Conservation (phyloP, 2,113 vertebrate genomes). For the Stictonetta naevosa region DNA sequence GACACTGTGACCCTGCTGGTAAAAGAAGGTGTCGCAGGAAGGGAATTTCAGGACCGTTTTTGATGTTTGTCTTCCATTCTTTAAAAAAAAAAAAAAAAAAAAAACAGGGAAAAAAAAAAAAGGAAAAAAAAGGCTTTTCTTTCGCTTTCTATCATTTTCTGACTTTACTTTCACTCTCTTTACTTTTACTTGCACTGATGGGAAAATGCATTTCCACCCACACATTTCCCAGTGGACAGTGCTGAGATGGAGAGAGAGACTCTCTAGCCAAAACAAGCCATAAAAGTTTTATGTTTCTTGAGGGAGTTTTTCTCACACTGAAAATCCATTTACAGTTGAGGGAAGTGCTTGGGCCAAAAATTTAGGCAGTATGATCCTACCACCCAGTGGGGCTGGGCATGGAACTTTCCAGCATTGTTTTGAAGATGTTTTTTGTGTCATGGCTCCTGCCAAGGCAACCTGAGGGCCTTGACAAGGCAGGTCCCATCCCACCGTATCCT, state of each 20-base stretch:
- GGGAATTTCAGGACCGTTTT: not conserved
- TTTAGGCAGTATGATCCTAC: not conserved
- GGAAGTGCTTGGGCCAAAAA: not conserved
- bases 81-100: not conserved
- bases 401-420: not conserved
- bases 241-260: not conserved
- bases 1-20: accelerated
- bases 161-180: not conserved
- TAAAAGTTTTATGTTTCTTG: not conserved
- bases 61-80: not conserved
- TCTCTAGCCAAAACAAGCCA: not conserved
- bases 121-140: not conserved
- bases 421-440: not conserved
- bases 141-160: not conserved
- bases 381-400: not conserved
- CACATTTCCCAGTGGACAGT: not conserved
- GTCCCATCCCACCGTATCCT: not conserved
- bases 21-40: not conserved
- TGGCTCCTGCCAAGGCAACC: not conserved
- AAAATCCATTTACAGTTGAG: not conserved
- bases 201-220: not conserved
- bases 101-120: no score
- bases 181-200: not conserved
- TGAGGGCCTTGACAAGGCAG: not conserved
- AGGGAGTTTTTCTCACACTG: not conserved